These are phyloP conservation scores for Macrocentrus cingulum DNA, from an alignment of 1,140 invertebrate genomes.

Conservation along the genomic window DNA sequence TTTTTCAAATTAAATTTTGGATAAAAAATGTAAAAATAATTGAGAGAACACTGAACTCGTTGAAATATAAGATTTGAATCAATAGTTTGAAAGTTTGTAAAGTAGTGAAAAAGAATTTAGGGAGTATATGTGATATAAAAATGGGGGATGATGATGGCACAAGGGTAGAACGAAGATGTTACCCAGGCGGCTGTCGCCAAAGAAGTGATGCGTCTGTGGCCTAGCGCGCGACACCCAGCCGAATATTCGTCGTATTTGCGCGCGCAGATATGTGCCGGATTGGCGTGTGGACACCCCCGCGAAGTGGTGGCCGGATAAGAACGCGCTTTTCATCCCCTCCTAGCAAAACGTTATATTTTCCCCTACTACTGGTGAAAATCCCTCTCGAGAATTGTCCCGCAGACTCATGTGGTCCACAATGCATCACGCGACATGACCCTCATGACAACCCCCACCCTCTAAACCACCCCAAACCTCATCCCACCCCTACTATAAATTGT, in stretches of 20 bases:
- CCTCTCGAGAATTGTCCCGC: conserved; percentile 1
- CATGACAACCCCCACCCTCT: neutral
- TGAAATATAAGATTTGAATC: too few species aligned
- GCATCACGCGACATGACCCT: neutral
- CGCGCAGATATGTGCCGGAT: conserved; percentile 34
- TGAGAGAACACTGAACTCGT: too few species aligned
- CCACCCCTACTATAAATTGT: neutral
- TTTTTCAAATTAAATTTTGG: too few species aligned
- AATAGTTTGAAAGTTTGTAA: too few species aligned
- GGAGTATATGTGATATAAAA: too few species aligned
- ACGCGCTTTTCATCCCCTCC: conserved; percentile 7
- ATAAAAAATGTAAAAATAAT: too few species aligned
- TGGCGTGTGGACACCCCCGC: conserved; percentile 17
- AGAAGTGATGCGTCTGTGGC: conserved; percentile 54
- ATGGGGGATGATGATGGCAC: too few species aligned
- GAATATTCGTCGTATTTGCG: conserved; percentile 36
- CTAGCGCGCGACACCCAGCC: conserved; percentile 49
- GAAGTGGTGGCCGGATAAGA: neutral
- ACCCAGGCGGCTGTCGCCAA: conserved; percentile 56
- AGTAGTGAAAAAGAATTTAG: too few species aligned
- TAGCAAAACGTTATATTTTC: conserved; percentile 1
- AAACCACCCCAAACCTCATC: neutral
- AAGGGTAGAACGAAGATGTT: conserved; percentile 40
- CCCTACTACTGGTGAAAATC: conserved; percentile 6
- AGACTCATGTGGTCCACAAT: conserved; percentile 6